phyloP scores from a whole-genome alignment of 1,140 invertebrate species.

The Conopomorpha cramerella region DNA sequence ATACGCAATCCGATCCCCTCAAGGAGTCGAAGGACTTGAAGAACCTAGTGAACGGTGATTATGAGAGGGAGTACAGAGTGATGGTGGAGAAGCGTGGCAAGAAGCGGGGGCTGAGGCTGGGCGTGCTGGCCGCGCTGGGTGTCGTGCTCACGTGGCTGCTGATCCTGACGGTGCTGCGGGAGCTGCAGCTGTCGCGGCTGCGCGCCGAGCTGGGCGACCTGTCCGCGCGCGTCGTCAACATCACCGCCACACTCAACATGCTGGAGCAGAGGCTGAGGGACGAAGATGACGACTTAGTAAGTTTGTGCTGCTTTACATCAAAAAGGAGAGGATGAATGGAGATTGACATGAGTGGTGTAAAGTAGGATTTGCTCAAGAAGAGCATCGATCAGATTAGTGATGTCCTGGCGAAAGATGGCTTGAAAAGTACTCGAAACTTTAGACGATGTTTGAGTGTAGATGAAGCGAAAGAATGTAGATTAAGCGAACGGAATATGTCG shows the following conservation, averaged over 20 bases:
- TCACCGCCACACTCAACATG: slow-evolving; percentile 29
- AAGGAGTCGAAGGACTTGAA: slow-evolving; percentile 41
- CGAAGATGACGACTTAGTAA: no score
- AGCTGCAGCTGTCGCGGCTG: slow-evolving; percentile 28
- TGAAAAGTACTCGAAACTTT: no score
- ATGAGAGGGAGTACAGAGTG: slow-evolving; percentile 36
- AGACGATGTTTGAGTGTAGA: no score
- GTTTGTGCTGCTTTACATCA: no score
- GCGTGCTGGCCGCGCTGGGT: slow-evolving; percentile 18
- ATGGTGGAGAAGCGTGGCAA: slow-evolving; percentile 16
- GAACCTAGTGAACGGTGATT: slow-evolving; percentile 46
- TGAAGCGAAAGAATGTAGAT: no score
- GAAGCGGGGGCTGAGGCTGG: slow-evolving; percentile 11
- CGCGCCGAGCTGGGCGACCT: slow-evolving; percentile 33
- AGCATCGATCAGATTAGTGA: no score
- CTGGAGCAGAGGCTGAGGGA: slow-evolving; percentile 34
- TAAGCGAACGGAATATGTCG: no score
- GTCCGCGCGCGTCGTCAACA: slow-evolving; percentile 30
- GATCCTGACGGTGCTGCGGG: slow-evolving; percentile 26
- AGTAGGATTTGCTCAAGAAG: no score
- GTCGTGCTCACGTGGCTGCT: slow-evolving; percentile 23
- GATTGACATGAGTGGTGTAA: no score
- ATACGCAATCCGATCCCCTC: slow-evolving; percentile 31
- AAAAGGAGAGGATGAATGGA: no score
- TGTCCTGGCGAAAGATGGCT: no score